Base-by-base conservation (phyloP, 92 coral and sea anemone species). In the Montipora capitata region DNA sequence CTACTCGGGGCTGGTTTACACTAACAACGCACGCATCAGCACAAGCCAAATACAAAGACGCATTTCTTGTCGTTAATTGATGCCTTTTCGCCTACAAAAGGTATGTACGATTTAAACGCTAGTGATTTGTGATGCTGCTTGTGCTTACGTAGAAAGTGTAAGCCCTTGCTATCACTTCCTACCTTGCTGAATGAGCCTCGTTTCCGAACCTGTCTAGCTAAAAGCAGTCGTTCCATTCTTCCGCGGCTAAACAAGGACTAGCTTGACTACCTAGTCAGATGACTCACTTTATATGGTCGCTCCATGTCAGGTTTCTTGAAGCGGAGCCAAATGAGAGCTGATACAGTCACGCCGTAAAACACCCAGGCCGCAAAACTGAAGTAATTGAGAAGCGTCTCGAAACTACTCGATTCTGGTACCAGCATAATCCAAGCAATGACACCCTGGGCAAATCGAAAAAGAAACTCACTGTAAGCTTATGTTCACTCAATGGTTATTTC, bases 361-460 rank as follows among this genome's bases (percentile, higher is more conserved):
- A 94, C 85, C 99, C 99, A 97, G 20, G 99, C 96, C 7, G 98
- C 99, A 62, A 97, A 97, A 80, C 97, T 97, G 93, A 97, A 97
- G 85, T 95, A 97, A 72, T 95, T 96, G 78, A 97, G 87, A 41
- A 97, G 94, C 13, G 98, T 92, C 64, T 93, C 94, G 76, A 97
- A 95, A 85, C 88, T 90, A 78, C 98, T 95, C 5, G 99, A 88
- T 20, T 95, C 96, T 20, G 98, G 99, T n/a, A 91, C 20, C 89
- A 96, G 90, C 99, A 96, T 96, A 52, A 95, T 79, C 94, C 96
- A 95, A n/a, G 99, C 98, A 72, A 96, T 91, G 8, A 91, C 61
- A 83, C 99, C 94, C 99, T 96, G 65, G 2, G 15, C 49, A 18
- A 41, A 58, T 9, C 2, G 3, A 57, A 54, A 7, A 39, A 70